Percentiles rank a stretch among this genome's conserved stretches.
Conservation (phyloP, 2,888 invertebrate species). For the Phymatocera aterrima region DNA sequence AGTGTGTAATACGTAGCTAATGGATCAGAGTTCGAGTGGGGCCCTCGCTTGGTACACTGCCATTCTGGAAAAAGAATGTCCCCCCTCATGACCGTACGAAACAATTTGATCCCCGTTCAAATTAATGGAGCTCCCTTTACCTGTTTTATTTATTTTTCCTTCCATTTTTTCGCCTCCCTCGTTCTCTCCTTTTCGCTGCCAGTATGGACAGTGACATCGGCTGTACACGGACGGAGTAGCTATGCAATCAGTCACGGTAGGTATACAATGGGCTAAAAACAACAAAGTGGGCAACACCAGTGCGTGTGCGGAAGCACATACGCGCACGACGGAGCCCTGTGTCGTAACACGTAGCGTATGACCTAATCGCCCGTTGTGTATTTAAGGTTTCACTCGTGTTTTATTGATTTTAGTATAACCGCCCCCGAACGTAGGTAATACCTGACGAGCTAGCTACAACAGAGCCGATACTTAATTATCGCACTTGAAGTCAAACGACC, state of each 20-base stretch:
- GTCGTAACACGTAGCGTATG: neutral
- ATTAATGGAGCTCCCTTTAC: conserved; percentile 6
- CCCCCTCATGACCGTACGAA: neutral
- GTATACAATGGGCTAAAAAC: neutral
- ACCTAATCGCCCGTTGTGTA: conserved; percentile 4
- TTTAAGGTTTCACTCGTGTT: conserved; percentile 14
- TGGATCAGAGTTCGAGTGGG: neutral
- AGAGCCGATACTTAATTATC: no score
- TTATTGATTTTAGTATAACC: neutral
- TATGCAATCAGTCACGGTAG: conserved; percentile 17
- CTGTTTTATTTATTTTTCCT: no score
- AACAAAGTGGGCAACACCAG: conserved; percentile 14
- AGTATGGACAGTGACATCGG: neutral
- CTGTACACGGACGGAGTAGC: neutral
- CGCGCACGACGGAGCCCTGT: no score
- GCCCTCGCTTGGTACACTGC: no score
- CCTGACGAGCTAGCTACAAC: neutral
- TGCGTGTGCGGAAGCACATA: neutral
- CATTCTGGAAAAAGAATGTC: neutral
- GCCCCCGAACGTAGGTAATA: neutral
- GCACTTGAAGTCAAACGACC: no score
- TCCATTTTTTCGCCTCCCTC: neutral
- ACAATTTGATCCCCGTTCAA: conserved; percentile 16
- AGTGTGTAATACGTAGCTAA: conserved; percentile 11
- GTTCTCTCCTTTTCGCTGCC: neutral